Conservation (phyloP, 2,888 invertebrate species). For the Caenorhabditis zanzibari region DNA sequence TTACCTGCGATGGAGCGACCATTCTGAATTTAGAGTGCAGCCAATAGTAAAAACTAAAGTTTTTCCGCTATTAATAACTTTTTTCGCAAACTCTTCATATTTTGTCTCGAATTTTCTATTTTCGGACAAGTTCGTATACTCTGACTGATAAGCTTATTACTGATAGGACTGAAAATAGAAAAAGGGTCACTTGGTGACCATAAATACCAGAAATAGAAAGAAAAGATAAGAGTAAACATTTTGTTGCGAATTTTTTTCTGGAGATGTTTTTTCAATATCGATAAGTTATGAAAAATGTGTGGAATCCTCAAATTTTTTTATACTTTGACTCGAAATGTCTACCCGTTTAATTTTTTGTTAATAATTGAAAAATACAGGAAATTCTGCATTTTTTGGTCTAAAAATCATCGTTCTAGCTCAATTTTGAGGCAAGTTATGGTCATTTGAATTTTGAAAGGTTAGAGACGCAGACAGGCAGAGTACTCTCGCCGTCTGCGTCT, state of each 20-base stretch:
- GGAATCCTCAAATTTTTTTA: no score
- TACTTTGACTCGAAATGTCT: no score
- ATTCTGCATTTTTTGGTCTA: neutral
- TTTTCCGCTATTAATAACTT: neutral
- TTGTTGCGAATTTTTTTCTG: neutral
- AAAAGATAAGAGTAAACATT: no score
- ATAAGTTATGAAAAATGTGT: no score
- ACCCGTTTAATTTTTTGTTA: no score
- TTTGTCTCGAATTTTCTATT: neutral
- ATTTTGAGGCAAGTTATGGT: neutral
- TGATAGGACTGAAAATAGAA: neutral
- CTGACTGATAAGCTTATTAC: neutral
- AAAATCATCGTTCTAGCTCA: neutral
- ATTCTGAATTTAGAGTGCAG: no score
- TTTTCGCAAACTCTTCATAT: neutral
- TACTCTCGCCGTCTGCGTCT: neutral
- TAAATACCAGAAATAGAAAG: neutral
- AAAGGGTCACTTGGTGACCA: neutral
- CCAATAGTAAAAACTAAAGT: no score
- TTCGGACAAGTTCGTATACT: neutral
- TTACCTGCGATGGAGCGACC: no score
- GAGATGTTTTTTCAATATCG: neutral
- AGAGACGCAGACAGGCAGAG: no score
- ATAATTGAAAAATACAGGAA: neutral
- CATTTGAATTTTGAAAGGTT: no score